Evolutionary conservation across 2,113 vertebrate genomes (phyloP), one percentile per base, ranked within the genome.

Genomic region (Cyphomyrus plagiostoma): DNA sequence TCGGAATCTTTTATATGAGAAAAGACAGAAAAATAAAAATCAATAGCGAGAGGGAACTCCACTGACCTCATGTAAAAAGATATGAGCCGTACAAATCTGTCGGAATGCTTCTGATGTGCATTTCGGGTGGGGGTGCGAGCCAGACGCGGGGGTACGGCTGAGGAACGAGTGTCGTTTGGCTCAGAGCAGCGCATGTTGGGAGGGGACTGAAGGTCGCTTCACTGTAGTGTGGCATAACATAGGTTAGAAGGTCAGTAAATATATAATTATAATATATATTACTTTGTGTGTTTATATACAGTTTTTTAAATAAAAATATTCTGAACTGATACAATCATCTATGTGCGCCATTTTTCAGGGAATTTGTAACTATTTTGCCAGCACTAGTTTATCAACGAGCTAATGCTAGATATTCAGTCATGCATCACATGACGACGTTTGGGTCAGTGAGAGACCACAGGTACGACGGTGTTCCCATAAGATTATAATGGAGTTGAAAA

Each of bases 21-120:
- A 56, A 92, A 92, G 91, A 91, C 91, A 92, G 93, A 94, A 95
- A 95, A 95, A 92, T 92, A 94, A 94, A 94, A 94, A 95, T 95
- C 94, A 91, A 95, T 95, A 94, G 90, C 91, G 89, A 92, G 92
- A 92, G 70, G 91, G 91, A 95, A 92, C 92, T 93, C 88, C 90
- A 92, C 91, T 93, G 93, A 93, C 92, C 91, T 93, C 92, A 90
- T 93, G 91, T 93, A 86, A 92, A 93, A 48, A 45, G 94, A 94
- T 94, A 92, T 93, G 94, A 93, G 94, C 93, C 77, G 50, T 93
- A 92, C 94, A 94, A 96, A 92, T 93, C 92, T 93, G 91, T 92
- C 91, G 93, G 91, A 92, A 92, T 93, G 58, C 85, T 91, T 94
- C 93, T 93, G 92, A 94, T 91, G 92, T 92, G 89, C 92, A 91